Percentiles rank a stretch among this genome's conserved stretches.
These are phyloP conservation scores for Ancistrus triradiatus DNA, from an alignment of 2,113 vertebrate genomes.

Conservation along the genomic window DNA sequence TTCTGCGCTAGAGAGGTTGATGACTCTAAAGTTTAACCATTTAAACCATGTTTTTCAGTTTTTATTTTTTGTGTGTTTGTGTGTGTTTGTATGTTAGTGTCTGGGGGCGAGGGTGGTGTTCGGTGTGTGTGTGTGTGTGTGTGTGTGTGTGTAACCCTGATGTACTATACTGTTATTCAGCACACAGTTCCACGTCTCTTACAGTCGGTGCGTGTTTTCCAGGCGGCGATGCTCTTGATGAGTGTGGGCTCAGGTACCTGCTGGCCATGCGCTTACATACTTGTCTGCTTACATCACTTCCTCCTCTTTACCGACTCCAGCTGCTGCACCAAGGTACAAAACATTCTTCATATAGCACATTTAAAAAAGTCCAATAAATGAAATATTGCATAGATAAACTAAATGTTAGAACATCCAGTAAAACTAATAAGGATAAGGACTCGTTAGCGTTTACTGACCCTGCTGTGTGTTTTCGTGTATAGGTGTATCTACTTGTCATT, in stretches of 20 bases:
- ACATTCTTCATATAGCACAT: background rate
- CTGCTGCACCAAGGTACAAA: constrained; percentile 89
- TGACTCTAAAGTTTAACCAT: no score
- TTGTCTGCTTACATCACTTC: constrained; percentile 92
- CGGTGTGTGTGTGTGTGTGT: constrained; percentile 2
- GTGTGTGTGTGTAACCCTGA: constrained; percentile 40
- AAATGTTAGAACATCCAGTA: no score
- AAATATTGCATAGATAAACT: no score
- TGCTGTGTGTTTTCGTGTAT: constrained; percentile 23
- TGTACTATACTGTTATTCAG: no score
- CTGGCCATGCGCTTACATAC: constrained; percentile 96
- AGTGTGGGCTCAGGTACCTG: constrained; percentile 91
- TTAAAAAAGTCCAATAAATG: no score
- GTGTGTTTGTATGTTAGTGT: background rate
- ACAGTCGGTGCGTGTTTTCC: constrained; percentile 35
- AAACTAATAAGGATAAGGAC: no score
- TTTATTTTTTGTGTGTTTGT: background rate
- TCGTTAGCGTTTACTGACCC: no score
- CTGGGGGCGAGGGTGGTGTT: background rate
- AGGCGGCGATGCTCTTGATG: constrained; percentile 92
- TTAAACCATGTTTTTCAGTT: no score
- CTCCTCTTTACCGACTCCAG: constrained; percentile 90
- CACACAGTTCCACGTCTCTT: no score
- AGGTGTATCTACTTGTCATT: constrained; percentile 97
- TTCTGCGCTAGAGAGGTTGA: no score